phyloP scores from a whole-genome alignment of 2,113 vertebrate genomes.

The Nesogale talazaci region DNA sequence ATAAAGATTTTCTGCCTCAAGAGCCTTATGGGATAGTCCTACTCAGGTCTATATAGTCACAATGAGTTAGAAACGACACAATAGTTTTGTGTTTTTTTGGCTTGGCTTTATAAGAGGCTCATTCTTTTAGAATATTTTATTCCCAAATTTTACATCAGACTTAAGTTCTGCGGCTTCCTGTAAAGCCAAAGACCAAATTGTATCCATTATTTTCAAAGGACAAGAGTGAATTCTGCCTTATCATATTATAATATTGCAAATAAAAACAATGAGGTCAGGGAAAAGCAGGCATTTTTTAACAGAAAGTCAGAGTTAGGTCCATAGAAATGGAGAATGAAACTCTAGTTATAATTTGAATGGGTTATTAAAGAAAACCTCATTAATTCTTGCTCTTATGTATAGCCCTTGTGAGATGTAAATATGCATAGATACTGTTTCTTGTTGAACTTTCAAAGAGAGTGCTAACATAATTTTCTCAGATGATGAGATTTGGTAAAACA shows the following conservation, averaged over 20 bases:
- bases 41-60: no score
- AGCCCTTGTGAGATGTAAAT: not conserved
- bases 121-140: not conserved
- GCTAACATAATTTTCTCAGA: not conserved
- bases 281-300: not conserved
- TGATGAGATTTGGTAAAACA: conserved; percentile 55
- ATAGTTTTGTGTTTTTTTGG: no score
- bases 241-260: not conserved
- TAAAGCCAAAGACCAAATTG: not conserved
- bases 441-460: conserved; percentile 19
- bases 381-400: not conserved
- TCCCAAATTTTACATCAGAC: not conserved
- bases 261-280: not conserved
- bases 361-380: not conserved
- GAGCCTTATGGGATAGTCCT: no score
- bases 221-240: not conserved
- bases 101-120: not conserved
- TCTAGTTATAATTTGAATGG: not conserved
- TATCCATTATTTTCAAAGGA: not conserved
- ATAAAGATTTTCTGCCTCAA: no score
- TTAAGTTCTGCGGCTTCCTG: not conserved
- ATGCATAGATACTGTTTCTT: rapidly evolving
- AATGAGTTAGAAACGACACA: no score
- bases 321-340: not conserved
- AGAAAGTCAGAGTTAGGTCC: not conserved